A percentile compares a stretch with the other conserved stretches of the same genome.
These are phyloP conservation scores for Onychomys leucogaster DNA, from an alignment of 2,797 vertebrate species.

Conservation along the genomic window DNA sequence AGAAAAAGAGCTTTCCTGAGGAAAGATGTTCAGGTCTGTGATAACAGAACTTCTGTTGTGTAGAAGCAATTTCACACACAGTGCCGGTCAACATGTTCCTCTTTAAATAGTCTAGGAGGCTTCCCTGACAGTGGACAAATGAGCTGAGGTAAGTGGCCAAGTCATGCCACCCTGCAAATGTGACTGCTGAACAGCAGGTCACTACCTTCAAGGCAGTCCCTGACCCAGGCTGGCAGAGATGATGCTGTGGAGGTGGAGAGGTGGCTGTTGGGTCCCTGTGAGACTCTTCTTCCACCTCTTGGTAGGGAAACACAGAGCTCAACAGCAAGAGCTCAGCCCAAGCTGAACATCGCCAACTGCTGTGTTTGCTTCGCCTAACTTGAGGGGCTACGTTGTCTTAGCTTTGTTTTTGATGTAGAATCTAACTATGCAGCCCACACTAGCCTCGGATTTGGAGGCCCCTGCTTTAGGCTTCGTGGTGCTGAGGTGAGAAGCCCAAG, in stretches of 20 bases:
- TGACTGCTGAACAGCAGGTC: background rate
- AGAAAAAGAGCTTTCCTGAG: background rate
- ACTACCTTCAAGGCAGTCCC: background rate
- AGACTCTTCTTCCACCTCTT: background rate
- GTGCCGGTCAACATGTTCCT: background rate
- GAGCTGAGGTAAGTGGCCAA: constrained; percentile 46
- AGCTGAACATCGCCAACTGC: no score
- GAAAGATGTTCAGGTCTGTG: constrained; percentile 52
- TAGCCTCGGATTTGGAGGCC: background rate
- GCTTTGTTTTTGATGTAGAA: background rate
- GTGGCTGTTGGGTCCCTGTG: fast-evolving
- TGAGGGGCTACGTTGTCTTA: background rate
- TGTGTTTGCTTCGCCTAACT: background rate
- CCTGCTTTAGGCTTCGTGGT: background rate
- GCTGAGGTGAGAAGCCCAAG: background rate
- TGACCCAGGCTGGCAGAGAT: no score
- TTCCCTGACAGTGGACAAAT: constrained; percentile 23
- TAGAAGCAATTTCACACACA: constrained; percentile 68
- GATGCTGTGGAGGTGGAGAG: background rate
- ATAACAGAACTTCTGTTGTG: constrained; percentile 54
- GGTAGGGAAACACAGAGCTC: background rate
- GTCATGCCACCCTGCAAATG: background rate
- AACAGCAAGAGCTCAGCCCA: background rate
- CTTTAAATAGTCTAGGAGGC: constrained; percentile 41
- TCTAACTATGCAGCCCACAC: background rate